Base-by-base conservation (phyloP, 1,140 invertebrate species). In the Kradibia gibbosae region DNA sequence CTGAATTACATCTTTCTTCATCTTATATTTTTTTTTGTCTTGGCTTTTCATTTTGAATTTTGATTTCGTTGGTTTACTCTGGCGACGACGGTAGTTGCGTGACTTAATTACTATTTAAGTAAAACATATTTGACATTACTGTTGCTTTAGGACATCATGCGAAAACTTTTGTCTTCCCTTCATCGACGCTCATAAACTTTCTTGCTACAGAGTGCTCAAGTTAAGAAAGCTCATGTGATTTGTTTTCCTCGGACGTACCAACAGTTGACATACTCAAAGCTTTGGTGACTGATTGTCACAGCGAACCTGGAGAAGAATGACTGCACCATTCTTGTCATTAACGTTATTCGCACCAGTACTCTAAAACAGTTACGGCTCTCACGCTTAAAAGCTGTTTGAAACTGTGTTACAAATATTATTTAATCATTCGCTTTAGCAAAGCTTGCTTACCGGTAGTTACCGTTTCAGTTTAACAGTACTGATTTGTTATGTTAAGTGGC, bases 271-370 rank as follows among this genome's bases (percentile, higher is more conserved):
- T 39, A 15, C 34, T 67, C 62, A n/a, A 57, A 80, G 73, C 78
- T 85, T 78, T 80, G 84, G 83, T 86, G 84, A 86, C 75, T 83
- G 85, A 87, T 86, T 83, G 85, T 76, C 80, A 53, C n/a, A 67
- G 34, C 34, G 77, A 80, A 82, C 79, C 78, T 39, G 70, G 60
- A 25, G 53, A 31, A 55, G 42, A 57, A 80, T 20, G 28, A 22
- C n/a, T 78, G 70, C 84, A 82, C 79, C 82, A 81, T 84, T 83
- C 39, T 78, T 79, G 78, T 83, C 85, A 85, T 86, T 85, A 86
- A 78, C 81, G 80, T 86, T 84, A 81, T 84, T 82, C 84, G 60
- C 74, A 62, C 60, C 57, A 50, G 39, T 34, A n/a, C 60, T 77
- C 45, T n/a, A 17, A 50, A 34, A 42, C 42, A 22, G 39, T n/a